Evolutionary conservation across 2,113 vertebrate genomes (phyloP).

Genomic region (Hylia prasina): DNA sequence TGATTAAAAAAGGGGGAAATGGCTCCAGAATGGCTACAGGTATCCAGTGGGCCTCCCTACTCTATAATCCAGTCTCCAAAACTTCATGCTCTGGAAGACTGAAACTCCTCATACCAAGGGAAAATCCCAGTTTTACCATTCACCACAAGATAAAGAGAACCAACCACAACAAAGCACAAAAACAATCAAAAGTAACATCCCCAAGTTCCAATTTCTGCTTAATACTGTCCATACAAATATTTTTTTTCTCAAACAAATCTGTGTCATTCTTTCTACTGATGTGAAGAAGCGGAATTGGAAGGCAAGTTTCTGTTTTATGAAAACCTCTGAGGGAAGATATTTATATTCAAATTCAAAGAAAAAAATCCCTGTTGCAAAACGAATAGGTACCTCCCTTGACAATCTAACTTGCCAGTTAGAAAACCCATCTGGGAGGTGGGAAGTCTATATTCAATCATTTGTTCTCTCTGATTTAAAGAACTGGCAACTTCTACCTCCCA

Average conservation of each 20-base stretch:
- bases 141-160: background rate
- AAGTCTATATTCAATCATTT: background rate
- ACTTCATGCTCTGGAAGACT: background rate
- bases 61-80: background rate
- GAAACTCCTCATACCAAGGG: background rate
- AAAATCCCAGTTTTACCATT: background rate
- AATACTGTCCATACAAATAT: background rate
- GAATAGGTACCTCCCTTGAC: background rate
- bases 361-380: background rate
- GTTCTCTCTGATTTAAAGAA: background rate
- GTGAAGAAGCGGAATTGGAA: background rate
- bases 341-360: background rate
- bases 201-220: background rate
- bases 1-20: background rate
- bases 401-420: background rate
- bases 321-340: background rate
- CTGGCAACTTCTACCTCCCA: background rate
- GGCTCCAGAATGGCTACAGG: background rate
- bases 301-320: background rate
- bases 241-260: background rate
- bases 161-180: background rate
- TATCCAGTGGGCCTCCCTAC: background rate
- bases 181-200: background rate
- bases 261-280: background rate
- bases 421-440: background rate